Percentiles rank a stretch among this genome's conserved stretches.
These are phyloP conservation scores for Tetheella fluctuosa DNA, from an alignment of 2,888 invertebrate genomes.

Conservation along the genomic window DNA sequence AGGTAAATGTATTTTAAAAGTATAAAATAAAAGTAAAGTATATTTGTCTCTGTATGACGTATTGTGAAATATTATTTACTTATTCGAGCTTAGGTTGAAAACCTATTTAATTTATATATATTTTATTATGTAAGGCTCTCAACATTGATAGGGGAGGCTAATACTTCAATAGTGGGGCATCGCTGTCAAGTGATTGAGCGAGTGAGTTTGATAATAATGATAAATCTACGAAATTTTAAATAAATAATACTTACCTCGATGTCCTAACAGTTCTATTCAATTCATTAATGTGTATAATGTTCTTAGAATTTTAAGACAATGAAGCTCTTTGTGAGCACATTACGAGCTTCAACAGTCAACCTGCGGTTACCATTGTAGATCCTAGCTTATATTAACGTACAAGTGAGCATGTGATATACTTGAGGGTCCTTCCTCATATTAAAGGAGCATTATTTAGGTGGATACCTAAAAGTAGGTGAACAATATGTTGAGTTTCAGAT, in stretches of 20 bases:
- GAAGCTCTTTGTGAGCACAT: background rate
- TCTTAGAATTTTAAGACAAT: background rate
- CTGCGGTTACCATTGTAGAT: slow-evolving; percentile 1
- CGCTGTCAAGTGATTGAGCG: too few species aligned
- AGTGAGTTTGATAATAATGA: too few species aligned
- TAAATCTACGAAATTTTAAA: background rate
- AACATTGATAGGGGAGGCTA: too few species aligned
- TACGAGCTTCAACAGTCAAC: slow-evolving; percentile 1
- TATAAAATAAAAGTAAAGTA: too few species aligned
- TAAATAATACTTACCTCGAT: background rate
- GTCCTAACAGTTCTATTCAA: background rate
- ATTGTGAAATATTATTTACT: too few species aligned
- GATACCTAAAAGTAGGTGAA: too few species aligned
- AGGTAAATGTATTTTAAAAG: background rate
- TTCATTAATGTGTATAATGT: background rate
- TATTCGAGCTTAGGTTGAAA: too few species aligned
- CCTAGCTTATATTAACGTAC: background rate
- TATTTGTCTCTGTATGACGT: too few species aligned
- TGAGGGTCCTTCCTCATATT: background rate
- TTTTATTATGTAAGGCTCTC: too few species aligned
- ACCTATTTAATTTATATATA: too few species aligned
- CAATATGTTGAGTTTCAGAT: too few species aligned
- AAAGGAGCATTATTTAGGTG: background rate
- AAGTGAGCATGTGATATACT: background rate
- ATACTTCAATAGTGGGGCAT: too few species aligned